These are phyloP conservation scores for Sialis lutaria DNA, from an alignment of 2,888 invertebrate genomes.

Conservation along the genomic window DNA sequence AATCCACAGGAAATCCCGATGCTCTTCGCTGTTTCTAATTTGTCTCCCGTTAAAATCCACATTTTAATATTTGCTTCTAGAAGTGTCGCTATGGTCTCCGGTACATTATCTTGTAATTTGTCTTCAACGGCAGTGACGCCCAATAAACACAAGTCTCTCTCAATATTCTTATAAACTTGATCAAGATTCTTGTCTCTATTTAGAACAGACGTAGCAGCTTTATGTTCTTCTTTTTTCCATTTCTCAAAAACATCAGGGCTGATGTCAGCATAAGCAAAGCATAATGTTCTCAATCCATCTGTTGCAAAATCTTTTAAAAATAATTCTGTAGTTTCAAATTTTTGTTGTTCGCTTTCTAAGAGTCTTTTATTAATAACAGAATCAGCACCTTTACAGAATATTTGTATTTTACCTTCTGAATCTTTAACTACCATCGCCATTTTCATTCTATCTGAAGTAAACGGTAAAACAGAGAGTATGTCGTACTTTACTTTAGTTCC, in stretches of 20 bases:
- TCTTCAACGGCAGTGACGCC: conserved; percentile 99
- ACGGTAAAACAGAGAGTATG: conserved; percentile 83
- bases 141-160: conserved; percentile 69
- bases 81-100: conserved; percentile 86
- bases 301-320: conserved; percentile 89
- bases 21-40: conserved; percentile 99
- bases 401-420: conserved; percentile 57
- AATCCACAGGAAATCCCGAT: conserved; percentile 91
- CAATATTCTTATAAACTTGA: conserved; percentile 84
- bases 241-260: conserved; percentile 60
- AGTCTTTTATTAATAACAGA: conserved; percentile 76
- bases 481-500: conserved; percentile 56
- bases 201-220: conserved; percentile 66
- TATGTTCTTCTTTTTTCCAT: conserved; percentile 76
- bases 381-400: conserved; percentile 71
- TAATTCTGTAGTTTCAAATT: conserved; percentile 44
- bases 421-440: conserved; percentile 93
- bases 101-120: conserved; percentile 74
- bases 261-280: conserved; percentile 77
- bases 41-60: conserved; percentile 98
- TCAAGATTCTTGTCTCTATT: conserved; percentile 77
- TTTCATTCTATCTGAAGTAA: conserved; percentile 79
- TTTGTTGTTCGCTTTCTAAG: conserved; percentile 29
- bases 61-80: conserved; percentile 86
- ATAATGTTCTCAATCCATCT: conserved; percentile 83